Evolutionary conservation across 2,888 invertebrate genomes (phyloP), one percentile per base, ranked within the genome.

Genomic region (Alloscopus bannaensis): DNA sequence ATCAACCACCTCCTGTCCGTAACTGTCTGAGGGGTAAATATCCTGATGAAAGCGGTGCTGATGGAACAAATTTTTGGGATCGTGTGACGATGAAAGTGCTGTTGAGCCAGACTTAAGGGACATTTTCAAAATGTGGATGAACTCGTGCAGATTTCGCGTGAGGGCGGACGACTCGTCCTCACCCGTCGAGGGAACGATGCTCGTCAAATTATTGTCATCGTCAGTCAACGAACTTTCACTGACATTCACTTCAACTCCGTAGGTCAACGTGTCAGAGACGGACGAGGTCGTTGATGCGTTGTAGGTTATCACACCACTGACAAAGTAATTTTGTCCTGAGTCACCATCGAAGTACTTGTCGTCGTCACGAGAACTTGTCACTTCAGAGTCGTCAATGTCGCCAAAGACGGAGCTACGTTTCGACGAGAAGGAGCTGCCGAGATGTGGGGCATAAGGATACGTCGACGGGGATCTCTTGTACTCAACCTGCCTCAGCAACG

Each of bases 51-150:
- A 36, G 6, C 36, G 36, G 6, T 6, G 45, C 0, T 18, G n/a
- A 40, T 52, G 40, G 18, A 24, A 31, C 55, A 69, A 64, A 1
- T 62, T 3, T 47, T 59, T 16, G 18, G 20, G 36, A 18, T 28
- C 22, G 11, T 62, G 28, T 31, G 29, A 8, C 16, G 59, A 24
- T 1, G 36, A 29, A 66, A 71, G 65, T 1, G 20, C 11, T 1
- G 71, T 24, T 16, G 75, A 55, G 8, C 80, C 71, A 1, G 76
- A 71, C 20, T 76, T 79, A 1, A 83, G 24, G 1, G 82, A 84
- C 83, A 82, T 83, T 82, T 83, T 84, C 3, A 85, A 52, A 16
- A 83, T 81, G 70, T 84, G 81, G 31, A 85, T 84, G 52, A 85
- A 84, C 47, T 84, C 84, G 16, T 83, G 80, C 1, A 85, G 68